Base-by-base conservation (phyloP, 2,797 vertebrate species). In the Zenarchopterus dispar region DNA sequence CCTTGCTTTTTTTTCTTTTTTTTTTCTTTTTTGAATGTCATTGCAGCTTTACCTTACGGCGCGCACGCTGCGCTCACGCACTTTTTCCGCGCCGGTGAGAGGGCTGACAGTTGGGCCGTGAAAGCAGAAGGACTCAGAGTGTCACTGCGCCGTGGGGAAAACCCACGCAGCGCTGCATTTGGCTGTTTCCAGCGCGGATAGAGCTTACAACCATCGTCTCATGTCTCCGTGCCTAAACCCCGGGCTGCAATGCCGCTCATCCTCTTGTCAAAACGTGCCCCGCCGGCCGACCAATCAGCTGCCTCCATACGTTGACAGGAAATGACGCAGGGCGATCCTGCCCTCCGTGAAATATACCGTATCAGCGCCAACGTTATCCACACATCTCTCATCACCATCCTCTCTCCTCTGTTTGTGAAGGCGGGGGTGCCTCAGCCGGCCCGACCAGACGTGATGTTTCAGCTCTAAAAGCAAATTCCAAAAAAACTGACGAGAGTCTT, bases 271-370 rank as follows among this genome's bases (percentile, higher is more conserved):
- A 66, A 84, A 79, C 82, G 76, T 82, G 80, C 78, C 75, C 81
- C 11, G 46, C 23, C 42, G 3, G 56, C 67, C 45, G 68, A 78
- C 93, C 93, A 94, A 93, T 92, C 89, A 77, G 83, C 73, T 49
- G 3, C 81, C 50, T 57, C 45, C 61, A 59, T 81, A 67, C 77
- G 57, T 60, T 70, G 52, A 56, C 93, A 93, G 95, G 95, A 95
- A 93, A 70, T 95, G 92, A 92, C 94, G 94, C 85, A 18, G 2
- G 6, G 44, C 61, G 82, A 77, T 75, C 73, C 86, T 84, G 88
- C 84, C 90, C 43, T 78, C 70, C 84, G 91, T 88, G 73, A 93
- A 87, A 59, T 73, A 56, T 45, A 74, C 61, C 58, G 86, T 88
- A 68, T 76, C 82, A 44, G 81, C 74, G 61, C 78, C 83, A 86